These are phyloP conservation scores for Lasius fuliginosus DNA, from an alignment of 2,888 invertebrate species.

Conservation along the genomic window DNA sequence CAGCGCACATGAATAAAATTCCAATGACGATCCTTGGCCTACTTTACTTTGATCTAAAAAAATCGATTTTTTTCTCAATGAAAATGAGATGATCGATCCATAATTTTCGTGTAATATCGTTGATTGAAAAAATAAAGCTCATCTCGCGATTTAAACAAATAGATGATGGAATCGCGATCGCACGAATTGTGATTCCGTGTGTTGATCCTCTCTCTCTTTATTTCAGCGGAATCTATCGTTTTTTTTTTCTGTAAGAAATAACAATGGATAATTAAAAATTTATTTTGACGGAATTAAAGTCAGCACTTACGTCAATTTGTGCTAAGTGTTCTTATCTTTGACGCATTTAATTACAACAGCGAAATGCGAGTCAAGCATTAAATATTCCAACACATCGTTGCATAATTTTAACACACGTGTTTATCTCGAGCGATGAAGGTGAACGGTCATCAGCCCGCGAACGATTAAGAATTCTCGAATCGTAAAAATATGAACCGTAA, in stretches of 20 bases:
- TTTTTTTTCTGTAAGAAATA: not conserved
- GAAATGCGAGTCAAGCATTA: constrained; percentile 1
- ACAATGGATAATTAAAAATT: not conserved
- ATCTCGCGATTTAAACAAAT: not conserved
- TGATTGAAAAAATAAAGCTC: not conserved
- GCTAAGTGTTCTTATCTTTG: constrained; percentile 9
- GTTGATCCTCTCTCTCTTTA: constrained; percentile 13
- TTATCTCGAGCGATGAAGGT: constrained; percentile 4
- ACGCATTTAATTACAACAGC: constrained; percentile 35
- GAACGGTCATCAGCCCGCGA: not conserved
- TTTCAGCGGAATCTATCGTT: not conserved
- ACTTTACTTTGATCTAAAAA: not conserved
- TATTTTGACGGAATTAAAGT: not conserved
- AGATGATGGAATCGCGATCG: not conserved
- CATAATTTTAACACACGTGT: not conserved
- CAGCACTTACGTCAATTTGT: constrained; percentile 12
- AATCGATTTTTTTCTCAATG: not conserved
- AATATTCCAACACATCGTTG: constrained; percentile 8
- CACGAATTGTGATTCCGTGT: not conserved
- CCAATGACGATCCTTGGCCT: not conserved
- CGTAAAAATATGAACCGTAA: not conserved
- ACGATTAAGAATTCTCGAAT: not conserved
- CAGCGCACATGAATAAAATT: not conserved
- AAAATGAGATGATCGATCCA: not conserved
- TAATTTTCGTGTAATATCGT: not conserved